Evolutionary conservation across 2,113 vertebrate genomes (phyloP), one percentile per base, ranked within the genome.

Genomic region (Labeo rohita): DNA sequence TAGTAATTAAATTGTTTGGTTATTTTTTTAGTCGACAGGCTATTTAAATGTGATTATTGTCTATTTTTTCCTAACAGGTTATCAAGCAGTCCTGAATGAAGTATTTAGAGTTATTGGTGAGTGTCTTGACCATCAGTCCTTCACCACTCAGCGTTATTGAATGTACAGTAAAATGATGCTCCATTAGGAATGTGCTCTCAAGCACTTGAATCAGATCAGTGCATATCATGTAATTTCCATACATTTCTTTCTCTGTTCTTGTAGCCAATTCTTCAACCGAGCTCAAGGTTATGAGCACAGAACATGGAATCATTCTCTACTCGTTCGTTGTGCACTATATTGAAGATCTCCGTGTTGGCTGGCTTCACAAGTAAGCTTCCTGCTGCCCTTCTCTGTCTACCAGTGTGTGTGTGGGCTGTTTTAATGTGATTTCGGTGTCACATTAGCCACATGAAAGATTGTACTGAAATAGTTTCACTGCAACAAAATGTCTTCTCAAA

Each of bases 41-140:
- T 66, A 59, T 54, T 80, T 54, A 47, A 39, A 39, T 34, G 5
- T 23, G 11, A 1, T 28, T 52, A 34, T 28, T 54, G 72, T 28
- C n/a, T 61, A 11, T 87, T 59, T 15, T 12, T 84, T n/a, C 66
- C 68, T 65, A 84, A 74, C 94, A 99, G 98, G 96, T 92, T 99
- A 98, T 94, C 95, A 96, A 89, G 95, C 97, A 80, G 93, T 99
- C 85, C 96, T 99, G 96, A 96, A 93, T 84, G 98, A 98, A 95
- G 94, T 99, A 63, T 99, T 98, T 94, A 97, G 93, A 93, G 94
- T 94, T 90, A 98, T 99, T 92, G 98, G 98, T 98, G 94, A 97
- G 97, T 84, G 66, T 84, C n/a, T 21, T 56, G 12, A 39, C 68
- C 15, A 18, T 84, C 36, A 73, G 15, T 73, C 10, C n/a, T n/a